Base-by-base conservation (phyloP, 2,888 invertebrate genomes). In the Lasioglossum lativentre region DNA sequence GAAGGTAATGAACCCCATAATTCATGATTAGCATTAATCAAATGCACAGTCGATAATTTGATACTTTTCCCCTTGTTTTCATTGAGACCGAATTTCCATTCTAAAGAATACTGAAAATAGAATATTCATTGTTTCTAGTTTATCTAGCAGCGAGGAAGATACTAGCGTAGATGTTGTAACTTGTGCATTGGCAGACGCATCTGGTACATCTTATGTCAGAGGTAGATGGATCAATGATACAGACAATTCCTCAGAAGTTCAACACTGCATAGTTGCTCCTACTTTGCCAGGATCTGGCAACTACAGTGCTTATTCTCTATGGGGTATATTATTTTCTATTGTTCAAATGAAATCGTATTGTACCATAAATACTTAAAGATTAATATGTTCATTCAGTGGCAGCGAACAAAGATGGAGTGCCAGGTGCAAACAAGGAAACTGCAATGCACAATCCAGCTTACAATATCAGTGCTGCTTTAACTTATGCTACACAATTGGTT, bases 401-500 rank as follows among this genome's bases (percentile, higher is more conserved):
- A 79, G 96, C 96, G 90, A 96, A 96, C 92, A 96, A 96, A 91
- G 96, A 96, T 90, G 95, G 95, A 68, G 95, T 93, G 6, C 95
- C 95, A 76, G 95, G 95, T 71, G 95, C 95, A 89, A 96, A 96
- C 89, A 96, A 96, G 82, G 95, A 96, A 89, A 95, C 96, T 83
- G 96, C 96, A 27, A 96, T 96, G 92, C 96, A 96, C 88, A 97
- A 97, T 94, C 96, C 97, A 90, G 97, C 97, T 70, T 97, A 97
- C 93, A 97, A 97, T 88, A 97, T 97, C 89, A 97, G 96, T 94
- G 98, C 97, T 88, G 99, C 98, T 78, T 96, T 99, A 70, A 97
- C 97, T 68, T 98, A 98, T 94, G 97, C 98, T 66, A 97, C 98
- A 82, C 99, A 99, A 96, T 96, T 99, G 90, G 96, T 98, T 72